Percentiles rank a stretch among this genome's conserved stretches.
phyloP scores from a whole-genome alignment of 2,888 invertebrate species.

The Orthosia gothica region DNA sequence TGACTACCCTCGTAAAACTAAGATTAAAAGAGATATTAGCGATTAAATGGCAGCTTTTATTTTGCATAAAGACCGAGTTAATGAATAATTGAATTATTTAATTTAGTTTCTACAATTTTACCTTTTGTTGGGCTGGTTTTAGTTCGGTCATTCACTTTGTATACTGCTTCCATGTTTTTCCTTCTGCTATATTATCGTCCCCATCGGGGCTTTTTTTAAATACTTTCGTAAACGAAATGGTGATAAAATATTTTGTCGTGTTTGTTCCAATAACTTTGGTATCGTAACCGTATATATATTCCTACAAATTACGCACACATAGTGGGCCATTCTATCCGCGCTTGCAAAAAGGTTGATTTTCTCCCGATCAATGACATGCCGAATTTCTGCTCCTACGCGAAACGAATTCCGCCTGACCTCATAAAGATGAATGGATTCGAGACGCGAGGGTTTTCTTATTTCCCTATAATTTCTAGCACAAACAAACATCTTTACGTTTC shows the following conservation, averaged over 20 bases:
- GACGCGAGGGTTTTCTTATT: slow-evolving; percentile 29
- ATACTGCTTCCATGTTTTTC: background rate
- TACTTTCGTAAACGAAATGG: background rate
- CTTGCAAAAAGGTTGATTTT: slow-evolving; percentile 13
- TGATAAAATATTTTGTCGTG: background rate
- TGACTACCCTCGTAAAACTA: slow-evolving; percentile 50
- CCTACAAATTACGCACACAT: slow-evolving; percentile 11
- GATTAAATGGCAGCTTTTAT: slow-evolving; percentile 45
- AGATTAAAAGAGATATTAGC: slow-evolving; percentile 53
- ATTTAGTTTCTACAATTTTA: slow-evolving; percentile 17
- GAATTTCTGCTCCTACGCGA: slow-evolving; percentile 1
- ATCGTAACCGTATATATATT: background rate
- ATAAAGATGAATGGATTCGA: slow-evolving; percentile 22
- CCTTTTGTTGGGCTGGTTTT: slow-evolving; percentile 1
- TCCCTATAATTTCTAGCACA: slow-evolving; percentile 35
- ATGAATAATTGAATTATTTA: slow-evolving; percentile 31
- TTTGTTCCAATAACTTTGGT: background rate
- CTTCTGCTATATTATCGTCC: background rate
- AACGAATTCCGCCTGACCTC: slow-evolving; percentile 21
- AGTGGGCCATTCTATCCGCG: background rate
- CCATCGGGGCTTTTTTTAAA: background rate
- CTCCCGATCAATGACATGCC: slow-evolving; percentile 16
- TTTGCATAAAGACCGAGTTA: slow-evolving; percentile 25
- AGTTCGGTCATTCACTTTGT: slow-evolving; percentile 13
- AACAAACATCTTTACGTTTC: slow-evolving; percentile 45